These are phyloP conservation scores for Nanorana parkeri DNA, from an alignment of 2,113 vertebrate species.

Conservation along the genomic window DNA sequence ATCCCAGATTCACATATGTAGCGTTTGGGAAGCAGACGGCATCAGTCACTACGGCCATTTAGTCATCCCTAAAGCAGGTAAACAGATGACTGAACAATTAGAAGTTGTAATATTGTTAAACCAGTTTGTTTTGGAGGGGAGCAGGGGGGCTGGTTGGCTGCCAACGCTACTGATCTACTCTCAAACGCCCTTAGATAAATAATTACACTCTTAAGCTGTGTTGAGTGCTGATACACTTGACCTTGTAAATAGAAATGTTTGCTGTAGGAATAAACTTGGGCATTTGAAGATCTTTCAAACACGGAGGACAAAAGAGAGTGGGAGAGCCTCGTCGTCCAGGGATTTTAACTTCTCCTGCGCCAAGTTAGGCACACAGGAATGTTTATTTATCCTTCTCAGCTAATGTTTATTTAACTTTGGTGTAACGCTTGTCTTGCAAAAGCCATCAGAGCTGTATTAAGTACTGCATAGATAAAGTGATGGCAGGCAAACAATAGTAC, in stretches of 20 bases:
- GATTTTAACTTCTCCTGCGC: conserved; percentile 77
- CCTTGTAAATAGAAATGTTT: conserved; percentile 91
- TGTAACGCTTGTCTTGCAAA: conserved; percentile 71
- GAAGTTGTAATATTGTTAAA: conserved; percentile 73
- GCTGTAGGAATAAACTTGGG: conserved; percentile 83
- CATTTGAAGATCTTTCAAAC: conserved; percentile 85
- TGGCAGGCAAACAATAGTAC: neutral
- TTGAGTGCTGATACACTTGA: conserved; percentile 86
- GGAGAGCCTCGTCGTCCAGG: conserved; percentile 72
- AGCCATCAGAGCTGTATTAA: conserved; percentile 73
- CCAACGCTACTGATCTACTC: conserved; percentile 84
- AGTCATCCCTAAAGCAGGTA: conserved; percentile 66
- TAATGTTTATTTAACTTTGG: conserved; percentile 85
- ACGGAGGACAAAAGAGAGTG: conserved; percentile 80
- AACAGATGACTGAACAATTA: conserved; percentile 74
- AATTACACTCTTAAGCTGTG: conserved; percentile 85
- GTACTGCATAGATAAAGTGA: conserved; percentile 77
- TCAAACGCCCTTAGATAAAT: conserved; percentile 87
- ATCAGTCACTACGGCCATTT: conserved; percentile 3
- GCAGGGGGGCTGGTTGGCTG: conserved; percentile 73
- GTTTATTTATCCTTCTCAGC: conserved; percentile 89
- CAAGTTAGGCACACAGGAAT: conserved; percentile 71
- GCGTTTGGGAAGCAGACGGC: neutral
- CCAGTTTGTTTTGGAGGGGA: conserved; percentile 55
- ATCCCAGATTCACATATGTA: too few species aligned